phyloP scores from a whole-genome alignment of 2,888 invertebrate species.

The Zaprionus lineosus region DNA sequence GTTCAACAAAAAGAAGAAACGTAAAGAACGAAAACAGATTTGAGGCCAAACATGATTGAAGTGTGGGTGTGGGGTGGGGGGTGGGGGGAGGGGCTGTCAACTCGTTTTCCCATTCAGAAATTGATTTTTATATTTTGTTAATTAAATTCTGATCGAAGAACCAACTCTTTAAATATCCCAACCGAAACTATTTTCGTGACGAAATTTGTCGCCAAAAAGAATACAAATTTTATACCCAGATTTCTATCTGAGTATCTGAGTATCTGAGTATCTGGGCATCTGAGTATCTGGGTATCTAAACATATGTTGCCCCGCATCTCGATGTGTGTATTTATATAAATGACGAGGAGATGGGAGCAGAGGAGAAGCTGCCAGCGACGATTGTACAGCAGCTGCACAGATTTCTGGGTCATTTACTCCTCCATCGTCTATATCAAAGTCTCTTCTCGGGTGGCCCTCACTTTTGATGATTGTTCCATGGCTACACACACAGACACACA shows the following conservation, averaged over 20 bases:
- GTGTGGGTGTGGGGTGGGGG: neutral
- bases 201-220: conserved; percentile 64
- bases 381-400: conserved; percentile 42
- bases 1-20: conserved; percentile 40
- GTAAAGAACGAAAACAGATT: neutral
- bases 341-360: neutral
- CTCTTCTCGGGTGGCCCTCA: too few species aligned
- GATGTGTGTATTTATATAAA: conserved; percentile 44
- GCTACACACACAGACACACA: too few species aligned
- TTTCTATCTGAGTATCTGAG: too few species aligned
- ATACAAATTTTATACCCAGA: too few species aligned
- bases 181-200: conserved; percentile 4
- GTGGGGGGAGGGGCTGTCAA: conserved; percentile 24
- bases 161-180: conserved; percentile 49
- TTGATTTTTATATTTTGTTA: conserved; percentile 42
- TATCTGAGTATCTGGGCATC: too few species aligned
- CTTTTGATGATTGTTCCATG: too few species aligned
- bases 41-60: neutral
- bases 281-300: conserved; percentile 41
- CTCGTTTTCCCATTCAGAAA: conserved; percentile 27
- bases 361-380: conserved; percentile 1
- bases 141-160: conserved; percentile 23
- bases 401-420: conserved; percentile 44
- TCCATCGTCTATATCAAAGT: too few species aligned
- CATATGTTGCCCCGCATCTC: conserved; percentile 35